phyloP scores from a whole-genome alignment of 1,140 invertebrate species.

The Chymomyza costata region DNA sequence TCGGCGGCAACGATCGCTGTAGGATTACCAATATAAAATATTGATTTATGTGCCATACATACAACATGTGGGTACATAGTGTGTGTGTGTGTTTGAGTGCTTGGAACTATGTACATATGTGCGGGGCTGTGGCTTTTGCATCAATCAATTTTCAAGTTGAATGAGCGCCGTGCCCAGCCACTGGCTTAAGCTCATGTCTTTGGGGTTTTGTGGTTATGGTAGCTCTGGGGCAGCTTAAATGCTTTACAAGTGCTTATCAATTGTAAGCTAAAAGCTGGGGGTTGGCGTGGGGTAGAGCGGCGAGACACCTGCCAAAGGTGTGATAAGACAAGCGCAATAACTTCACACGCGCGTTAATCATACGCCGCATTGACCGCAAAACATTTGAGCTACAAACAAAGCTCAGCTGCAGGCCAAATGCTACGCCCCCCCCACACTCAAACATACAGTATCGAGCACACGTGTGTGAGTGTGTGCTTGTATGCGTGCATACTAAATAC shows the following conservation, averaged over 20 bases:
- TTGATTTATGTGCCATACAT: conserved; percentile 38
- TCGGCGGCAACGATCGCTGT: conserved; percentile 13
- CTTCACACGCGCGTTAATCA: conserved; percentile 64
- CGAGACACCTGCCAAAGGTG: neutral
- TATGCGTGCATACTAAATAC: conserved; percentile 40
- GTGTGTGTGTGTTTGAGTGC: neutral
- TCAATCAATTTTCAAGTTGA: conserved; percentile 62
- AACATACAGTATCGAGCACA: too few species aligned
- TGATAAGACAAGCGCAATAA: neutral
- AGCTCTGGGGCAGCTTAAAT: neutral
- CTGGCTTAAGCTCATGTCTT: too few species aligned
- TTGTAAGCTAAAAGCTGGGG: neutral
- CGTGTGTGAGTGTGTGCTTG: neutral
- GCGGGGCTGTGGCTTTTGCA: conserved; percentile 20
- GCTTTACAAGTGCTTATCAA: too few species aligned
- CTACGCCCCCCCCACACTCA: conserved; percentile 3
- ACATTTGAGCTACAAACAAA: too few species aligned
- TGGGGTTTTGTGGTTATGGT: neutral
- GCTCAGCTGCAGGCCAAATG: conserved; percentile 5
- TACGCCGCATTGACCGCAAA: conserved; percentile 45
- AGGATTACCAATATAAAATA: conserved; percentile 53
- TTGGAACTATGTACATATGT: neutral
- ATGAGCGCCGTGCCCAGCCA: conserved; percentile 44
- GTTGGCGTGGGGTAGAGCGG: neutral
- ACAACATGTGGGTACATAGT: neutral